phyloP scores from a whole-genome alignment of 2,113 vertebrate genomes.

The Percina caprodes region DNA sequence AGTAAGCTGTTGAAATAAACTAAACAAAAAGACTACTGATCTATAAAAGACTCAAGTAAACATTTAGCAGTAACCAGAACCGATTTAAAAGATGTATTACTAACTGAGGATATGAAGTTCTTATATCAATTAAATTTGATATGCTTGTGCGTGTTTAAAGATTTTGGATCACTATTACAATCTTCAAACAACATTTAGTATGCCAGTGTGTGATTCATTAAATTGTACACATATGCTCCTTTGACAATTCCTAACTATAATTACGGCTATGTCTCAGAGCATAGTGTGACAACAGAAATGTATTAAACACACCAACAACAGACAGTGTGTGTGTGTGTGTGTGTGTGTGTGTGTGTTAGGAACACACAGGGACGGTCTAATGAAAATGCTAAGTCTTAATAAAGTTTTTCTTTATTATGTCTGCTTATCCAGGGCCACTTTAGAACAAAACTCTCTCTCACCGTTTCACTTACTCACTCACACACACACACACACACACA shows the following conservation, averaged over 20 bases:
- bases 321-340: not conserved
- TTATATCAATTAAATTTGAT: slow-evolving; percentile 2
- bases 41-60: slow-evolving; percentile 6
- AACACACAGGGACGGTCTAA: slow-evolving; percentile 14
- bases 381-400: slow-evolving; percentile 50
- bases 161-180: not conserved
- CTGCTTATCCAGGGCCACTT: slow-evolving; percentile 14
- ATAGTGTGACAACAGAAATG: slow-evolving; percentile 22
- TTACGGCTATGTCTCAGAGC: slow-evolving; percentile 31
- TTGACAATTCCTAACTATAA: slow-evolving; percentile 29
- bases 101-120: slow-evolving; percentile 1
- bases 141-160: not conserved
- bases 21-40: slow-evolving; percentile 28
- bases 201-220: slow-evolving; percentile 32
- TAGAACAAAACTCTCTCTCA: slow-evolving; percentile 34
- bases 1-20: slow-evolving; percentile 48
- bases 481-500: slow-evolving; percentile 12
- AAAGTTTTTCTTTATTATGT: slow-evolving; percentile 34
- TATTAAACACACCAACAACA: slow-evolving; percentile 7
- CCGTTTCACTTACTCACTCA: not conserved
- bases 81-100: not conserved
- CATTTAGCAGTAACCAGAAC: slow-evolving; percentile 1
- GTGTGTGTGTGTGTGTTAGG: not conserved
- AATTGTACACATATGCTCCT: slow-evolving; percentile 9
- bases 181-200: slow-evolving; percentile 6